These are phyloP conservation scores for Camelus dromedarius DNA, from an alignment of 2,113 vertebrate genomes.

Conservation along the genomic window DNA sequence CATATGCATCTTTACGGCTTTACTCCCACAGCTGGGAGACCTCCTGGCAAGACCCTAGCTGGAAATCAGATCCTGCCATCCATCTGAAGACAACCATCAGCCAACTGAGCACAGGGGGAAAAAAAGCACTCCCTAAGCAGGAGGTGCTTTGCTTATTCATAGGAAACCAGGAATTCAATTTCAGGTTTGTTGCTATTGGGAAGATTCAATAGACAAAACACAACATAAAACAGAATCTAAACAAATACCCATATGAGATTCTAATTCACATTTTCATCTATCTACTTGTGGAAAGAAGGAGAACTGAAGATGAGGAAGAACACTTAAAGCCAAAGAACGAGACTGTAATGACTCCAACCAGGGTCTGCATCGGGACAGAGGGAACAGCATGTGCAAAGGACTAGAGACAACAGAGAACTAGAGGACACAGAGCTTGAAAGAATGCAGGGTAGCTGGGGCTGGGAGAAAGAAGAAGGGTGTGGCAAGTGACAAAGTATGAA, in stretches of 20 bases:
- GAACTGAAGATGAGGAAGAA: neutral
- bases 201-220: slow-evolving; percentile 30
- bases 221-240: neutral
- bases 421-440: neutral
- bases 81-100: neutral
- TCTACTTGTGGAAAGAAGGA: neutral
- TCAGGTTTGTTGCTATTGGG: neutral
- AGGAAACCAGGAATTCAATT: neutral
- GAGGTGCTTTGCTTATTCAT: neutral
- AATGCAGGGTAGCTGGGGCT: neutral
- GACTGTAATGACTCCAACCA: neutral
- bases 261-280: neutral
- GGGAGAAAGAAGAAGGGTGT: neutral
- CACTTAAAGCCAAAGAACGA: neutral
- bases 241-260: neutral
- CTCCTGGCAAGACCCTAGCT: neutral
- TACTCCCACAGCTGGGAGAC: neutral
- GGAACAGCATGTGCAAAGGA: neutral
- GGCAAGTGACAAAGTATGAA: neutral
- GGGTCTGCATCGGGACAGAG: neutral
- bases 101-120: neutral
- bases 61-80: neutral
- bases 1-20: neutral
- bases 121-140: neutral
- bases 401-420: neutral